phyloP scores from a whole-genome alignment of 1,140 invertebrate genomes.

The Drosophila elegans region DNA sequence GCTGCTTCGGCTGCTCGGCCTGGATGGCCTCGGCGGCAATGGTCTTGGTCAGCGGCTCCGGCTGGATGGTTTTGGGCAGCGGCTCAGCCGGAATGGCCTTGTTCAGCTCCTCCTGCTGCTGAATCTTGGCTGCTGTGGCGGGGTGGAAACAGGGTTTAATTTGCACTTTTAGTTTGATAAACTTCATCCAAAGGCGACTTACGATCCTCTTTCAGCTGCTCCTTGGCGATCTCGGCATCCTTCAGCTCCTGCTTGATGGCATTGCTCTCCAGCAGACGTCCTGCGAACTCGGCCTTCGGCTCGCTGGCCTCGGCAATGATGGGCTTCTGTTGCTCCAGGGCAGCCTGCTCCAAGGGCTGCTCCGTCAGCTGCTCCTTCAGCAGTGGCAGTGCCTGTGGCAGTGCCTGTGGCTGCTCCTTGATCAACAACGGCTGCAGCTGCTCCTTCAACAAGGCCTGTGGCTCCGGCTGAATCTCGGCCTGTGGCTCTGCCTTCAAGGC shows the following conservation, averaged over 20 bases:
- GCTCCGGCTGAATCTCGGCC: slow-evolving; percentile 22
- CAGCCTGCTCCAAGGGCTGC: slow-evolving; percentile 46
- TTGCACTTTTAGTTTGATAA: not conserved
- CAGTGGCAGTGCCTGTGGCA: slow-evolving; percentile 17
- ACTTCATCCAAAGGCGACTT: slow-evolving; percentile 10
- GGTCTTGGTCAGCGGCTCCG: slow-evolving; percentile 32
- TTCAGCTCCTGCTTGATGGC: slow-evolving; percentile 57
- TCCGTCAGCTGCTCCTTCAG: slow-evolving; percentile 39
- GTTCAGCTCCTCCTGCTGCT: slow-evolving; percentile 33
- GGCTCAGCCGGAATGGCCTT: slow-evolving; percentile 39
- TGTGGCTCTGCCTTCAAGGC: slow-evolving; percentile 27
- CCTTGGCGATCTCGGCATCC: slow-evolving; percentile 34
- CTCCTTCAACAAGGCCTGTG: slow-evolving; percentile 22
- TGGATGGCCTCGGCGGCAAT: slow-evolving; percentile 35
- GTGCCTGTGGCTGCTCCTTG: slow-evolving; percentile 55
- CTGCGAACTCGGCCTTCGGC: slow-evolving; percentile 59
- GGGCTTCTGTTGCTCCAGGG: slow-evolving; percentile 17
- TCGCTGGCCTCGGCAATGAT: slow-evolving; percentile 48
- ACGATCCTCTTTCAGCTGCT: slow-evolving; percentile 55
- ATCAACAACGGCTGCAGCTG: slow-evolving; percentile 56
- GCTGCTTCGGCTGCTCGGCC: slow-evolving; percentile 31
- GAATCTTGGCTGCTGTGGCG: slow-evolving; percentile 16
- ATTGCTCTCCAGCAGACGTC: slow-evolving; percentile 62
- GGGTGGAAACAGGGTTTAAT: not conserved
- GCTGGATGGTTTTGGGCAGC: slow-evolving; percentile 19